phyloP scores from a whole-genome alignment of 2,888 invertebrate genomes.

The Cantharis nigra region DNA sequence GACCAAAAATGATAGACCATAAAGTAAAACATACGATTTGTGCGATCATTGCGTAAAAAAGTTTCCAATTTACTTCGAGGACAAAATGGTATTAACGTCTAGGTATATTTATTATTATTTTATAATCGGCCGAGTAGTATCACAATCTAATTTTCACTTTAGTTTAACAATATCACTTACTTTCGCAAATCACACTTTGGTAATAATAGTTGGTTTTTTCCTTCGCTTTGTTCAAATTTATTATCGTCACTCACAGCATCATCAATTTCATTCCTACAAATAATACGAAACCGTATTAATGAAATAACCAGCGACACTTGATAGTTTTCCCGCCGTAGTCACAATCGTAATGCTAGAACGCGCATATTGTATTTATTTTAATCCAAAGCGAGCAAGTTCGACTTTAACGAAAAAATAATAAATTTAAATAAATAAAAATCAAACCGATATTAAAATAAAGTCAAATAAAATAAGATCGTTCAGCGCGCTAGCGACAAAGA shows the following conservation, averaged over 20 bases:
- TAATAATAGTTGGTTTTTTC: background rate
- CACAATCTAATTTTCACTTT: constrained; percentile 1
- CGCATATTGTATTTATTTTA: background rate
- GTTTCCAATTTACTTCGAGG: background rate
- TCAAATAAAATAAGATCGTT: constrained; percentile 4
- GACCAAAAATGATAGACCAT: background rate
- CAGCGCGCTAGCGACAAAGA: constrained; percentile 14
- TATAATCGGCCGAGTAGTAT: background rate
- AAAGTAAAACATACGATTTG: background rate
- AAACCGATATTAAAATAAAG: background rate
- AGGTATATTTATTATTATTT: background rate
- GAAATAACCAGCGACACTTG: constrained; percentile 3
- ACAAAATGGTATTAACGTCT: background rate
- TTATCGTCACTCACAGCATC: constrained; percentile 17
- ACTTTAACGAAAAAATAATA: background rate
- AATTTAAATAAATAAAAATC: background rate
- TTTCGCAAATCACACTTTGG: background rate
- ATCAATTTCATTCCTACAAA: constrained; percentile 34
- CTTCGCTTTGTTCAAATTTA: background rate
- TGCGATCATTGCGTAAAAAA: background rate
- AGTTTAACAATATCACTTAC: background rate
- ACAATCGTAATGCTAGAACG: background rate
- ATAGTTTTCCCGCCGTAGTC: constrained; percentile 13
- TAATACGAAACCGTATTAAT: constrained; percentile 18
- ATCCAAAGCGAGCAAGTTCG: background rate